Percentiles rank a stretch among this genome's conserved stretches.
phyloP scores from a whole-genome alignment of 2,113 vertebrate genomes.

The Colinus virginianus region DNA sequence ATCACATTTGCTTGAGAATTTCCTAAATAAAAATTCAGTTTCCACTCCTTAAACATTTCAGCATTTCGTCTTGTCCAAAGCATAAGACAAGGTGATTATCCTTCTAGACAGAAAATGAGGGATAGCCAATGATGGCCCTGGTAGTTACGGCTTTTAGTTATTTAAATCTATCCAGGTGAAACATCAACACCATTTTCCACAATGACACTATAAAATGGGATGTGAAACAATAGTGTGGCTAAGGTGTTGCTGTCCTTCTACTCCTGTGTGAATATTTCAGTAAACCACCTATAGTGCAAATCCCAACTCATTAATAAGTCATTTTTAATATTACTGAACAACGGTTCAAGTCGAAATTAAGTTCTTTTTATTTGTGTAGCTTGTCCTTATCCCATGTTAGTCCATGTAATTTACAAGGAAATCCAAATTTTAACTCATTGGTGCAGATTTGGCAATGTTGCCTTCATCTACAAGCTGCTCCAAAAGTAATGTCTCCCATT shows the following conservation, averaged over 20 bases:
- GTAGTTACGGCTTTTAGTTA: not conserved
- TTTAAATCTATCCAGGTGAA: not conserved
- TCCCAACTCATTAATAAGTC: not conserved
- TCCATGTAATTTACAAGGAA: not conserved
- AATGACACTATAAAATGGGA: not conserved
- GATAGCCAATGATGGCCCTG: not conserved
- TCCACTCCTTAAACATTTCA: not conserved
- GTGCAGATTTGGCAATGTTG: not conserved
- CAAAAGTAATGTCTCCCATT: not conserved
- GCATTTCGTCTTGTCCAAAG: not conserved
- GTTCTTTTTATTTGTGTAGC: not conserved
- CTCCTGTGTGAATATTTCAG: not conserved
- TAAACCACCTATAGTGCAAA: not conserved
- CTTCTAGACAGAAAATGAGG: slow-evolving; percentile 25
- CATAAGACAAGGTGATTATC: not conserved
- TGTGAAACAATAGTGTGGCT: not conserved
- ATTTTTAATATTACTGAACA: not conserved
- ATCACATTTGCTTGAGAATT: not conserved
- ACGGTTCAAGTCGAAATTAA: not conserved
- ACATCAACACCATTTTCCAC: not conserved
- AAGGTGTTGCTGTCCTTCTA: not conserved
- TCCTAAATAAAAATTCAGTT: not conserved
- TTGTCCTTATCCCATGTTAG: not conserved
- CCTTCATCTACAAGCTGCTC: not conserved
- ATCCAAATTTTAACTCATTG: not conserved